Evolutionary conservation across 2,113 vertebrate species (phyloP).

Genomic region (Jaculus jaculus): DNA sequence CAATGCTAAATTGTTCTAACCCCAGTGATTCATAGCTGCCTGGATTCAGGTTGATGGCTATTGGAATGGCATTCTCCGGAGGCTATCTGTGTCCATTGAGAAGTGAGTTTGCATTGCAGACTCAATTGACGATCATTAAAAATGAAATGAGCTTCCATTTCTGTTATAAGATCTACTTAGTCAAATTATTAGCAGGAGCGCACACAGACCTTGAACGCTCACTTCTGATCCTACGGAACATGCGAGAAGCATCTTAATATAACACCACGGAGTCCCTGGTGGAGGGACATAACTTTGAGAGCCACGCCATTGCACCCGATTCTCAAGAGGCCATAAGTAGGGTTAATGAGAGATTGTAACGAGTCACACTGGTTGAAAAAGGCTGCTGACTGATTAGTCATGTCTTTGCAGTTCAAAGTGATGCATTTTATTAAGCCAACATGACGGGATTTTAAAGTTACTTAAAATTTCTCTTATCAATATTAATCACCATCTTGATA

Average conservation of each 20-base stretch:
- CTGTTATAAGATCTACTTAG: background rate
- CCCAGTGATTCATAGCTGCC: background rate
- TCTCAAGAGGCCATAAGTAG: background rate
- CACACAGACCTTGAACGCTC: background rate
- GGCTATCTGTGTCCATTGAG: background rate
- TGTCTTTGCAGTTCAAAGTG: background rate
- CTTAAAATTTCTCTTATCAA: background rate
- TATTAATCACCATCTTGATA: background rate
- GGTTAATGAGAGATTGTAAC: background rate
- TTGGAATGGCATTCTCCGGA: background rate
- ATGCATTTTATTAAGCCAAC: constrained; percentile 7
- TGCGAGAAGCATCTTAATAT: background rate
- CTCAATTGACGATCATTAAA: constrained; percentile 18
- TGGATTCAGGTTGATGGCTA: background rate
- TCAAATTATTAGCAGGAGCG: background rate
- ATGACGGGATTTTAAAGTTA: background rate
- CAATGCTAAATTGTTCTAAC: background rate
- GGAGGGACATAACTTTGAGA: background rate
- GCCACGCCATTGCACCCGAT: background rate
- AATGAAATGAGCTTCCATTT: background rate
- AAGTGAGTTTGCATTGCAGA: background rate
- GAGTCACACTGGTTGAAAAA: background rate
- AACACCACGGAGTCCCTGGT: background rate
- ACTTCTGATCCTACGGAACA: background rate
- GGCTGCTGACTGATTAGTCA: background rate